Percentiles rank a stretch among this genome's conserved stretches.
Evolutionary conservation across 2,797 vertebrate species (phyloP).

Genomic region (Pygocentrus nattereri): DNA sequence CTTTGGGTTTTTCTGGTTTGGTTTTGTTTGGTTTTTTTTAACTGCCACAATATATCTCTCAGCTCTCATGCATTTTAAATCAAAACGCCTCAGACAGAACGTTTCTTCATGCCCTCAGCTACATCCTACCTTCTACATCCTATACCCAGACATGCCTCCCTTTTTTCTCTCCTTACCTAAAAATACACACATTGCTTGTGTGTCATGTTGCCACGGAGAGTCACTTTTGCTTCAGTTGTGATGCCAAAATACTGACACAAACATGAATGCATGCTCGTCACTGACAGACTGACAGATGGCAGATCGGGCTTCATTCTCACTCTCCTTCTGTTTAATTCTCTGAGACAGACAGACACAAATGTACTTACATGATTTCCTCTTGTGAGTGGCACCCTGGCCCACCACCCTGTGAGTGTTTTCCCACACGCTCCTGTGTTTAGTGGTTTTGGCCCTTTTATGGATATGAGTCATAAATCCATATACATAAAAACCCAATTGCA

Average conservation of each 20-base stretch:
- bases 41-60: conserved; percentile 49
- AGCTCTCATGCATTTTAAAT: conserved; percentile 63
- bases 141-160: background rate
- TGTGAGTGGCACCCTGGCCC: background rate
- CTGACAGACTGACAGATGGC: conserved; percentile 22
- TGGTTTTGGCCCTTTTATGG: conserved; percentile 14
- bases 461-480: conserved; percentile 34
- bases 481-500: conserved; percentile 16
- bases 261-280: background rate
- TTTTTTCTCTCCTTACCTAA: conserved; percentile 8
- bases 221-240: background rate
- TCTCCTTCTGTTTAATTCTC: conserved; percentile 27
- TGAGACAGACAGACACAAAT: conserved; percentile 20
- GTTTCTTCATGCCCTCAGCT: conserved; percentile 32
- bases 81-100: conserved; percentile 44
- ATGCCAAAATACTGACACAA: conserved; percentile 24
- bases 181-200: conserved; percentile 10
- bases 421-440: background rate
- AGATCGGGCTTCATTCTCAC: conserved; percentile 20
- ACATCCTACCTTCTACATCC: conserved; percentile 31
- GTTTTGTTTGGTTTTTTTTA: background rate
- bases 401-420: background rate
- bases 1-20: too few species aligned
- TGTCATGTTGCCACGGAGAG: background rate
- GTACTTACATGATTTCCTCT: background rate